These are phyloP conservation scores for Hirtodrosophila histrioides DNA, from an alignment of 2,888 invertebrate genomes.

Conservation along the genomic window DNA sequence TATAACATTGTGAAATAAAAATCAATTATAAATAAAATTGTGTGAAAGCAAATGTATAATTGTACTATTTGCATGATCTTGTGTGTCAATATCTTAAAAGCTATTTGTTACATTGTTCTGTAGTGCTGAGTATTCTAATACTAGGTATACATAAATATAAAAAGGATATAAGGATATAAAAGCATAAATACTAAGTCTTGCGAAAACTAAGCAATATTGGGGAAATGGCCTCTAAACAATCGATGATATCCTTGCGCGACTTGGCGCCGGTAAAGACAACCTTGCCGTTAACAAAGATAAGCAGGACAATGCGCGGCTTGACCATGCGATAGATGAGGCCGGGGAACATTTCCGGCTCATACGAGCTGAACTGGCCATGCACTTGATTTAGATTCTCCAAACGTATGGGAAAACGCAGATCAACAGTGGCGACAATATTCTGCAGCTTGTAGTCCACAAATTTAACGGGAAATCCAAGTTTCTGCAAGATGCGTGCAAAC, in stretches of 20 bases:
- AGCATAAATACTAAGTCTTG: conserved; percentile 86
- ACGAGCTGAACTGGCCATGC: conserved; percentile 92
- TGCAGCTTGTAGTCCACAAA: conserved; percentile 92
- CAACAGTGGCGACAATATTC: conserved; percentile 91
- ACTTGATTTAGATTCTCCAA: conserved; percentile 90
- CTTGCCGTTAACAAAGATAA: conserved; percentile 99
- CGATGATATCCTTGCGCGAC: conserved; percentile 94
- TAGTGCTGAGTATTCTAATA: conserved; percentile 20
- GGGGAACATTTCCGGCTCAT: conserved; percentile 99
- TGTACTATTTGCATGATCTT: too few relatives aligned
- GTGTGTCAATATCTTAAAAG: too few relatives aligned
- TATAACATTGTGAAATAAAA: too few relatives aligned
- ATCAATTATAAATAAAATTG: too few relatives aligned
- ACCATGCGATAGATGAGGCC: conserved; percentile 99
- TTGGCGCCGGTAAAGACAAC: conserved; percentile 98
- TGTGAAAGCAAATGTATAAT: too few relatives aligned
- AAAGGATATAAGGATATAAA: conserved; percentile 5
- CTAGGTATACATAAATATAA: conserved; percentile 1
- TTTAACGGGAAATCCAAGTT: conserved; percentile 90
- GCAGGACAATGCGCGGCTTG: conserved; percentile 95
- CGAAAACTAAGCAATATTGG: conserved; percentile 97
- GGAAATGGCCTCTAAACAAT: conserved; percentile 97
- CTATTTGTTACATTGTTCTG: conserved; percentile 18
- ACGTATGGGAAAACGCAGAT: conserved; percentile 90
- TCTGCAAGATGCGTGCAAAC: conserved; percentile 92